These are phyloP conservation scores for Aleiodes alternator DNA, from an alignment of 2,888 invertebrate genomes.

Conservation along the genomic window DNA sequence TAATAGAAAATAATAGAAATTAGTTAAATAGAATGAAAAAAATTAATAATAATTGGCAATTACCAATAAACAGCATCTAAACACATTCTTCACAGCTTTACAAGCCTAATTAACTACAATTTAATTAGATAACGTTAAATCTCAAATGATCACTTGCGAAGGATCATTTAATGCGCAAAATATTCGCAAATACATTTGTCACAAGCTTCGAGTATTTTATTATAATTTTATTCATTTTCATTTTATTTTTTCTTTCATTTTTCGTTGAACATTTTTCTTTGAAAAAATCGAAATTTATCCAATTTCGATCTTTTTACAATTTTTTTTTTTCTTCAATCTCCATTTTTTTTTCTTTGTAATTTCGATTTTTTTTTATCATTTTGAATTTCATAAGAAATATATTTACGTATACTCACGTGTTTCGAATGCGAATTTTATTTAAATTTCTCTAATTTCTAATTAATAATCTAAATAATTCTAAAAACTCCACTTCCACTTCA, in stretches of 20 bases:
- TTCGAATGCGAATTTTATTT: conserved; percentile 44
- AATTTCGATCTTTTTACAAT: conserved; percentile 21
- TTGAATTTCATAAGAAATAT: conserved; percentile 45
- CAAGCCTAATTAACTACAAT: conserved; percentile 5
- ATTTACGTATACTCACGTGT: conserved; percentile 47
- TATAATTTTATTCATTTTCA: background rate
- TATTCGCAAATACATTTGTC: conserved; percentile 15
- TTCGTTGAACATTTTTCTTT: conserved; percentile 10
- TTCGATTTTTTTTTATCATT: no score
- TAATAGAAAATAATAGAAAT: no score
- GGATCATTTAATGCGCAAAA: background rate
- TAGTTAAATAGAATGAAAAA: background rate
- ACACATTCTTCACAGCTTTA: conserved; percentile 5
- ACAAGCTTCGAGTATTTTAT: conserved; percentile 13
- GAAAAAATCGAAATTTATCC: background rate
- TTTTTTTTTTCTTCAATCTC: no score
- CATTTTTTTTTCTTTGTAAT: no score
- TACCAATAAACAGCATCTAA: background rate
- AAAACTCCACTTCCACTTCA: conserved; percentile 4
- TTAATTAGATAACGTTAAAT: conserved; percentile 18
- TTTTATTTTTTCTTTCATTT: background rate
- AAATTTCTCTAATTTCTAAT: conserved; percentile 18
- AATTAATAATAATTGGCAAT: conserved; percentile 1
- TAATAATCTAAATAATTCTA: conserved; percentile 10
- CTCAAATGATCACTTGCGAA: background rate